Base-by-base conservation (phyloP, 2,113 vertebrate genomes). In the Jacana jacana region DNA sequence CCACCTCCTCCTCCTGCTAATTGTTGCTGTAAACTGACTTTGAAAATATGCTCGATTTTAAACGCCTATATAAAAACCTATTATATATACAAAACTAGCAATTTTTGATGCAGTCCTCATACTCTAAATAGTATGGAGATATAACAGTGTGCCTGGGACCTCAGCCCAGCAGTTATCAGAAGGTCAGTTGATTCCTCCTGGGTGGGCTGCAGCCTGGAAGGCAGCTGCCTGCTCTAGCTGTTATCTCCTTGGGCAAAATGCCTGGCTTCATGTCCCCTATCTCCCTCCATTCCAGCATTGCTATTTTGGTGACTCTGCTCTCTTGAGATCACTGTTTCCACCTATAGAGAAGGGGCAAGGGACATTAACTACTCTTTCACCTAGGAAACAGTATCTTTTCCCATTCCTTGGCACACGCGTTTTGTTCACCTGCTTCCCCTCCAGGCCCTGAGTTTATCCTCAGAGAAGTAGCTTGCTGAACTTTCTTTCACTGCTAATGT, bases 251-350 rank as follows among this genome's bases (percentile, higher is more conserved):
- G 75, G 48, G 77, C 42, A 92, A 92, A 86, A 88, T 0, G 37
- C 64, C 39, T 84, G 69, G 9, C 69, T 66, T 81, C 51, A 19
- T 58, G 39, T 71, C 33, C 69, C 39, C 0, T 86, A 87, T 68
- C 83, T 90, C 19, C 52, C 42, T 6, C 33, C 52, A 68, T 91
- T 95, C 86, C 73, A 92, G 3, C 44, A 69, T 52, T 84, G 70
- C 86, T 94, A 89, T 96, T 96, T 95, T 91, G 92, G 77, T 85
- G 61, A 79, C 66, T 65, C 63, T 79, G 61, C 48, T 89, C 27
- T 61, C 61, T 42, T 76, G 65, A 76, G 77, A 81, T 52, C 87
- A n/a, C 14, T 81, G 39, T 35, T 81, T 91, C 40, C 65, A 95
- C 24, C 65, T 82, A 28, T 15, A 89, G 69, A 60, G 49, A 82